A percentile compares a stretch with the other conserved stretches of the same genome.
These are phyloP conservation scores for Lacerta bilineata DNA, from an alignment of 2,797 vertebrate genomes.

Conservation along the genomic window DNA sequence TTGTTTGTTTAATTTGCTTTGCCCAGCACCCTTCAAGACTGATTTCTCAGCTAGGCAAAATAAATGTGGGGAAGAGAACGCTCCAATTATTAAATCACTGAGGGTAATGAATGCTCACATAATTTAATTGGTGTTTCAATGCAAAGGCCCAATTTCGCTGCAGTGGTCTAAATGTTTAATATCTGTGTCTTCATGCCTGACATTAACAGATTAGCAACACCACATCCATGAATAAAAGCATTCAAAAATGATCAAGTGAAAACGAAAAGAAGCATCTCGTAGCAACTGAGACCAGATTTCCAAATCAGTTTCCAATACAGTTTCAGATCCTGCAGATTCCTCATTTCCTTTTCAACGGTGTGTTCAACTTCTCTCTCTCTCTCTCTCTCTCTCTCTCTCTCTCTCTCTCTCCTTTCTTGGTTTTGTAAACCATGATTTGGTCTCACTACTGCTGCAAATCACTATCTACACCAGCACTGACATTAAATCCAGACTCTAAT, in stretches of 20 bases:
- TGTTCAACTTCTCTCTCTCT: background rate
- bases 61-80: background rate
- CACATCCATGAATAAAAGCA: constrained; percentile 48
- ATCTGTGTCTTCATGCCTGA: constrained; percentile 53
- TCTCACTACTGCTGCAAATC: constrained; percentile 46
- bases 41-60: background rate
- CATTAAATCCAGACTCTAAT: constrained; percentile 44
- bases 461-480: constrained; percentile 35
- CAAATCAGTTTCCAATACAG: constrained; percentile 55
- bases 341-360: background rate
- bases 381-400: background rate
- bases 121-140: constrained; percentile 50
- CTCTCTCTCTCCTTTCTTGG: background rate
- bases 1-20: background rate
- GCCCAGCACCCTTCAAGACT: background rate
- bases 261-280: background rate
- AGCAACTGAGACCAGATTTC: constrained; percentile 54
- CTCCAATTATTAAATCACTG: constrained; percentile 16
- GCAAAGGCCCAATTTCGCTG: constrained; percentile 50
- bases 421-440: constrained; percentile 17
- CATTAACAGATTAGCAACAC: constrained; percentile 65
- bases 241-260: constrained; percentile 51
- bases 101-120: constrained; percentile 24
- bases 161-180: constrained; percentile 65
- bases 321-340: constrained; percentile 36